phyloP scores from a whole-genome alignment of 2,888 invertebrate species.

The Ophion slaviceki region DNA sequence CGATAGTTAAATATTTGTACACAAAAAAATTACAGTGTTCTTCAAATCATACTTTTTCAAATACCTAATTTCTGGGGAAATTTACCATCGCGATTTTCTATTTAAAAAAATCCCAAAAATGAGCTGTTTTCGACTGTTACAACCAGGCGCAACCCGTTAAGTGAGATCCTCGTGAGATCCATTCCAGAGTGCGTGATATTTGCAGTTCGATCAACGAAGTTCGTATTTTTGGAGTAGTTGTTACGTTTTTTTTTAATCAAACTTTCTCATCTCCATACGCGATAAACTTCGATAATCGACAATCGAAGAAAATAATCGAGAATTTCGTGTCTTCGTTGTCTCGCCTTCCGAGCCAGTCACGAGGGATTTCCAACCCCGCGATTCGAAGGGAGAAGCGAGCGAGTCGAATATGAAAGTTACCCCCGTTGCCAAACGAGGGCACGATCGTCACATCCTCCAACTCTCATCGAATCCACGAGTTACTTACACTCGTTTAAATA shows the following conservation, averaged over 20 bases:
- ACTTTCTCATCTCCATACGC: neutral
- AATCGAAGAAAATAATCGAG: conserved; percentile 26
- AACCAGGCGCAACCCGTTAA: no score
- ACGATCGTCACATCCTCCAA: conserved; percentile 8
- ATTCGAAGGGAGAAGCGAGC: neutral
- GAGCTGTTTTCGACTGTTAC: no score
- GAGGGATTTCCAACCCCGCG: conserved; percentile 38
- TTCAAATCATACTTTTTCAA: no score
- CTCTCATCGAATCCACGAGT: conserved; percentile 28
- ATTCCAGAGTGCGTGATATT: no score
- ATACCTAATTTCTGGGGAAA: no score
- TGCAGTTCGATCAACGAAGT: neutral
- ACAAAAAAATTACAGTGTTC: no score
- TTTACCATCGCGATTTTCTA: no score
- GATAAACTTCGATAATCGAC: neutral
- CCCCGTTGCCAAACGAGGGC: conserved; percentile 11
- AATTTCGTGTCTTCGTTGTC: conserved; percentile 34
- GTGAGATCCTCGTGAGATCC: no score
- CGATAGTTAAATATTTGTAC: no score
- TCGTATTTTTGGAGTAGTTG: neutral
- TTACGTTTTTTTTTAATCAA: conserved; percentile 9
- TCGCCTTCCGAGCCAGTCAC: conserved; percentile 46
- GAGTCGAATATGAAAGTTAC: neutral
- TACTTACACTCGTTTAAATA: conserved; percentile 48
- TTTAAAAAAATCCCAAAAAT: no score